Conservation (phyloP, 2,888 invertebrate genomes). For the Phaedon cochleariae region DNA sequence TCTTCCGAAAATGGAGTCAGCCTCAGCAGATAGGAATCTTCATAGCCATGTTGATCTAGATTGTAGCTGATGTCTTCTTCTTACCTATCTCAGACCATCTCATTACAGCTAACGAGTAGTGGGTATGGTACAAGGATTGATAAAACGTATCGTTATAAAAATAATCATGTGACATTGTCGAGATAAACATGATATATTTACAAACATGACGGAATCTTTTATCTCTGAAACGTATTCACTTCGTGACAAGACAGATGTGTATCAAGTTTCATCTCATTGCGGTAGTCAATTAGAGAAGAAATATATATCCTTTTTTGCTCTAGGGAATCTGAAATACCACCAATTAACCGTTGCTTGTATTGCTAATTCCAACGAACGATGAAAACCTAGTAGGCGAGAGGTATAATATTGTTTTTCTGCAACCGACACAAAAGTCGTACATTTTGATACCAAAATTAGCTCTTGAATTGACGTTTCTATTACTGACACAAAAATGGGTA, state of each 20-base stretch:
- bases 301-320: slow-evolving; percentile 12
- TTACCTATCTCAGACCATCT: background rate
- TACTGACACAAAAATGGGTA: too few relatives aligned
- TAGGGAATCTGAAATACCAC: background rate
- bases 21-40: too few relatives aligned
- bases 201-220: background rate
- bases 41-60: too few relatives aligned
- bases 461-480: too few relatives aligned
- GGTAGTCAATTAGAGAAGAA: slow-evolving; percentile 19
- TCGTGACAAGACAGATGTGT: slow-evolving; percentile 14
- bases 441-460: too few relatives aligned
- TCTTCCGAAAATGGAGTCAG: too few relatives aligned
- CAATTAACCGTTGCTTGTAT: background rate
- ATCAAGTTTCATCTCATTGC: slow-evolving; percentile 19
- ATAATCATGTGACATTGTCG: background rate
- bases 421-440: too few relatives aligned
- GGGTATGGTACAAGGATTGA: background rate
- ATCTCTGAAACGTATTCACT: background rate
- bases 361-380: too few relatives aligned
- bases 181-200: background rate
- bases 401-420: too few relatives aligned
- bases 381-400: too few relatives aligned
- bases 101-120: background rate
- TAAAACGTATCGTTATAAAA: background rate
- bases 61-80: too few relatives aligned